Evolutionary conservation across 2,797 vertebrate genomes (phyloP), one percentile per base, ranked within the genome.

Genomic region (Eulemur mongoz): DNA sequence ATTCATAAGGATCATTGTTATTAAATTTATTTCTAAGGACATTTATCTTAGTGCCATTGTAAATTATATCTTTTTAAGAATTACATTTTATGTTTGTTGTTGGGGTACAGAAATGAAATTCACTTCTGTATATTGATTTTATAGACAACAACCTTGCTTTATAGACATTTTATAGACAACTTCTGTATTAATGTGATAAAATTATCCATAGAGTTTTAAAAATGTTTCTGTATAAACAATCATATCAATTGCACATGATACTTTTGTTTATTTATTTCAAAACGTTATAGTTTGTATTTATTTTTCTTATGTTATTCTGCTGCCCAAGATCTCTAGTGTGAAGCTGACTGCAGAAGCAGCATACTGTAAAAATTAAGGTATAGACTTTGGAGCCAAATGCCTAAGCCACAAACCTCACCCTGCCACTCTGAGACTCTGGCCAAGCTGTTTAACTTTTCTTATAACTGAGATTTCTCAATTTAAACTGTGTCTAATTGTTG

Each of bases 401-500:
- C 7, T 87, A 70, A 80, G n/a, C 69, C 54, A 52, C 80, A 87
- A 80, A 93, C 52, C 18, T 38, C 25, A 52, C 8, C 18, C 50
- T 40, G 50, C 52, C 18, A 72, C 25, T 76, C 48, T 59, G 52
- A 72, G 50, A 59, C n/a, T 43, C 70, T 80, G n/a, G 30, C 27
- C 25, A 87, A 93, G 15, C n/a, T 80, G 18, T 57, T 86, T 88
- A 88, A 65, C 27, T 88, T 81, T 93, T 88, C 43, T 63, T 78
- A 12, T 32, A 70, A 84, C 87, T 84, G 50, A 89, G 13, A 84
- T 78, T 90, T 94, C 52, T 88, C 23, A 72, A 54, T 27, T 65
- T 85, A 67, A 78, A 78, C 15, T 57, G 35, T 78, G 48, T 57
- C 10, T 76, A 50, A 84, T 84, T 40, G 67, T 67, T 67, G 17